phyloP scores from a whole-genome alignment of 2,888 invertebrate genomes.

The Diarsia brunnea region DNA sequence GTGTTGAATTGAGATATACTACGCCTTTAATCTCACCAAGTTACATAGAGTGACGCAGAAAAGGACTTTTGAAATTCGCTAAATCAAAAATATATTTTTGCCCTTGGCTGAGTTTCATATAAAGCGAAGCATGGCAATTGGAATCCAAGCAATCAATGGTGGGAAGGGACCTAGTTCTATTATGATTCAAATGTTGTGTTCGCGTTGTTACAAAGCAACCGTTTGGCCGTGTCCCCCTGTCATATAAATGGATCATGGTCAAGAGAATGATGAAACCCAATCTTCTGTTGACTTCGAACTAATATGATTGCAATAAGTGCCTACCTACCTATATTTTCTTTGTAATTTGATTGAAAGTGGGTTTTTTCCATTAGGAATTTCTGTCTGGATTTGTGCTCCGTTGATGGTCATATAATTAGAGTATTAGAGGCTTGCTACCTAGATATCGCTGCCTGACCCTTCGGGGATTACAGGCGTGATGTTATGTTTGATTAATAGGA shows the following conservation, averaged over 20 bases:
- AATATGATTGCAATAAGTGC: neutral
- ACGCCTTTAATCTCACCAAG: neutral
- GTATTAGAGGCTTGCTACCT: too few species aligned
- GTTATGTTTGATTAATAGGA: neutral
- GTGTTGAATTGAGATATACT: neutral
- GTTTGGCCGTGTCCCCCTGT: neutral
- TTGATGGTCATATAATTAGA: too few species aligned
- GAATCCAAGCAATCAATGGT: neutral
- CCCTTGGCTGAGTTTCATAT: constrained; percentile 6
- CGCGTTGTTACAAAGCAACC: neutral
- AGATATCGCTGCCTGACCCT: too few species aligned
- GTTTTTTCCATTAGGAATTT: too few species aligned
- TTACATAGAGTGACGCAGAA: neutral
- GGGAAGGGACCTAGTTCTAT: neutral
- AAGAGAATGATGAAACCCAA: neutral
- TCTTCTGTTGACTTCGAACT: constrained; percentile 7
- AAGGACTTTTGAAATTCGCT: neutral
- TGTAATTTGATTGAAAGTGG: neutral
- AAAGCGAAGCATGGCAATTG: neutral
- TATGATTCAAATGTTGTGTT: constrained; percentile 2
- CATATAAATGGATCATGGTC: constrained; percentile 12
- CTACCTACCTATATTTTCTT: neutral
- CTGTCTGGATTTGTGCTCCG: too few species aligned
- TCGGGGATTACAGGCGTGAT: too few species aligned
- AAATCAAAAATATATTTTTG: neutral